These are phyloP conservation scores for Pterois miles DNA, from an alignment of 2,797 vertebrate genomes.

Conservation along the genomic window DNA sequence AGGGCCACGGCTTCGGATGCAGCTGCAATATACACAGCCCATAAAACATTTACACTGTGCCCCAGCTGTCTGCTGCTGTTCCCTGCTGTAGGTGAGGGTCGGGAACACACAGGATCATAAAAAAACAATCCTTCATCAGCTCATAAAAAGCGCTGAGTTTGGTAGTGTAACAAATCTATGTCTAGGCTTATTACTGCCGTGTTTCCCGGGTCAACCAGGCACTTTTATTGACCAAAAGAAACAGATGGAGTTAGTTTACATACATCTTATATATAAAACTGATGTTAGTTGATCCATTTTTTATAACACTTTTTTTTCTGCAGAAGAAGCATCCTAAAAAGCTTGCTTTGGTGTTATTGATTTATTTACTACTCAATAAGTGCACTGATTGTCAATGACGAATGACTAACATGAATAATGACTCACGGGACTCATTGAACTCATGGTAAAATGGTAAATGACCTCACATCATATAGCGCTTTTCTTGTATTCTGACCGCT, in stretches of 20 bases:
- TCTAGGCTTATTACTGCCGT: neutral
- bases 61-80: conserved; percentile 28
- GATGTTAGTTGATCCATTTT: too few species aligned
- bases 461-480: too few species aligned
- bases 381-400: neutral
- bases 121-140: conserved; percentile 34
- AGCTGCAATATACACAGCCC: conserved; percentile 45
- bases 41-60: conserved; percentile 52
- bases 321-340: too few species aligned
- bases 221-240: neutral
- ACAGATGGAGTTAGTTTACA: neutral
- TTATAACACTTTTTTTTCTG: too few species aligned
- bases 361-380: neutral
- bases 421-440: too few species aligned
- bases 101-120: conserved; percentile 31
- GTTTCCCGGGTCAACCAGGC: neutral
- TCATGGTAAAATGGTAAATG: too few species aligned
- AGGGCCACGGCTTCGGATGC: conserved; percentile 38
- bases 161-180: neutral
- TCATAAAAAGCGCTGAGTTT: conserved; percentile 35
- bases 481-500: too few species aligned
- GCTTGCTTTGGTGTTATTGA: neutral
- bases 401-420: too few species aligned
- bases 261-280: too few species aligned
- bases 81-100: conserved; percentile 30